These are phyloP conservation scores for Sandelia bainsii DNA, from an alignment of 2,797 vertebrate species.

Conservation along the genomic window DNA sequence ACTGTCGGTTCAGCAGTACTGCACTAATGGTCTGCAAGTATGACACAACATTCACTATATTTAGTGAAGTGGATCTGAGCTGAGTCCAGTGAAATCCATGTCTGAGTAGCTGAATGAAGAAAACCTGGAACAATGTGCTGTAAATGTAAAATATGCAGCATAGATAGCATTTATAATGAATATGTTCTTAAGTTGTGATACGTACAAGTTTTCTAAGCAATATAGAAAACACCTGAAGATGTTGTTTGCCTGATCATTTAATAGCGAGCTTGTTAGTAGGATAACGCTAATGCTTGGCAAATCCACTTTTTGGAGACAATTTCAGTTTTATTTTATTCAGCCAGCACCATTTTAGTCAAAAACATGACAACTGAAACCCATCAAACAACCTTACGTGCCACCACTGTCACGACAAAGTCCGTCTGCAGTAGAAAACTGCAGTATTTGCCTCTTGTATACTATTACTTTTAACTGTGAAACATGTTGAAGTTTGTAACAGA, in stretches of 20 bases:
- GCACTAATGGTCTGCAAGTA: no score
- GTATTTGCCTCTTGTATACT: not conserved
- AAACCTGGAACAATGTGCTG: no score
- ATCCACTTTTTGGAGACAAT: slow-evolving; percentile 21
- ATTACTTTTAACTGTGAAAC: not conserved
- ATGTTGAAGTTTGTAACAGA: not conserved
- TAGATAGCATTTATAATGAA: no score
- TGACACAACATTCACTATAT: no score
- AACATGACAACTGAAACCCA: slow-evolving; percentile 12
- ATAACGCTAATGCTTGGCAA: slow-evolving; percentile 4
- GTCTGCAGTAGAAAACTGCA: not conserved
- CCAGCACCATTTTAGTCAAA: slow-evolving; percentile 9
- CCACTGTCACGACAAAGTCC: slow-evolving; percentile 20
- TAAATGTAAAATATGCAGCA: no score
- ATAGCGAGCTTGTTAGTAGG: not conserved
- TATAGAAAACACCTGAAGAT: not conserved
- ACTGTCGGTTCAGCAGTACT: no score
- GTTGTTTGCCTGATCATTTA: not conserved
- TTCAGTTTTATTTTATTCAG: slow-evolving; percentile 42
- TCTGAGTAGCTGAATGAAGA: no score
- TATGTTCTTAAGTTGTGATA: no score
- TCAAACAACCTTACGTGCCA: not conserved
- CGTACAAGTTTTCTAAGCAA: not conserved
- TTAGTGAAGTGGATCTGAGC: no score
- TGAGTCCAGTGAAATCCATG: no score